phyloP scores from a whole-genome alignment of 2,113 vertebrate genomes.

The Trogon melanurus region DNA sequence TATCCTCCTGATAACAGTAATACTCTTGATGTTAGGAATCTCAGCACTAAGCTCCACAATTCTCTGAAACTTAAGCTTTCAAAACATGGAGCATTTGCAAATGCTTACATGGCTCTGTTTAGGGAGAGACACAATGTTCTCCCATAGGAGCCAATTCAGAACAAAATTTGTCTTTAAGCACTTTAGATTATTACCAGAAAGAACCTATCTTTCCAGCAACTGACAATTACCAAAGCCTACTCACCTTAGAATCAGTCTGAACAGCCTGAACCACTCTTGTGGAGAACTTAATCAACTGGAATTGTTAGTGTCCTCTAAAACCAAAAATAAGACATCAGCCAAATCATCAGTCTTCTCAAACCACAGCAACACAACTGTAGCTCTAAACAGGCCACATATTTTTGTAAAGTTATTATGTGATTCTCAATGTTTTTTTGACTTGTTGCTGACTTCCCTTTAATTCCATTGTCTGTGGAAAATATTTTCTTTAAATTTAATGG shows the following conservation, averaged over 20 bases:
- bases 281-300: background rate
- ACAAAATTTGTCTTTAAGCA: background rate
- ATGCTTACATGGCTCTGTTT: background rate
- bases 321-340: background rate
- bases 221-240: background rate
- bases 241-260: background rate
- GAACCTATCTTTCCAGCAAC: background rate
- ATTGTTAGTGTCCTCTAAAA: background rate
- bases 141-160: background rate
- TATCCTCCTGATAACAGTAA: background rate
- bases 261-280: background rate
- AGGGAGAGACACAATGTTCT: background rate
- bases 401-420: background rate
- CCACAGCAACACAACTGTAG: background rate
- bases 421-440: constrained; percentile 65
- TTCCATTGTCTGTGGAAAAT: constrained; percentile 45
- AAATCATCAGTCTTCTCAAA: background rate
- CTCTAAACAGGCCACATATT: background rate
- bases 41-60: background rate
- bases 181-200: background rate
- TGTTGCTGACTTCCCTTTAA: constrained; percentile 7
- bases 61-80: background rate
- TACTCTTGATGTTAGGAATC: background rate
- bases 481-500: constrained; percentile 40
- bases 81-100: background rate